Conservation (phyloP, 2,113 vertebrate genomes). For the Oenanthe oenanthe region DNA sequence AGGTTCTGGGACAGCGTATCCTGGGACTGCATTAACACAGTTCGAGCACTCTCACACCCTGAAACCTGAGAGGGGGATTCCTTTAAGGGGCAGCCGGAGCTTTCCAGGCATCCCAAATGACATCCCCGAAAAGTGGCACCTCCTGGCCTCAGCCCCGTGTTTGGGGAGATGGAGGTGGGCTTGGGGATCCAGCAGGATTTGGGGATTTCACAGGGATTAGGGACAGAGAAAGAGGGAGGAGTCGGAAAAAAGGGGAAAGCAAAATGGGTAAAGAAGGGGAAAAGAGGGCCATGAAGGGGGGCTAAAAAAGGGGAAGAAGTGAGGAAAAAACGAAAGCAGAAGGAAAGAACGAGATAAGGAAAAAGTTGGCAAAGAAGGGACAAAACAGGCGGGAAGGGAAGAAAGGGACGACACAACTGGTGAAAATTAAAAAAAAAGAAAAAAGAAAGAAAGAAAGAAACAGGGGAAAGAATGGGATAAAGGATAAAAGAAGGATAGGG, state of each 20-base stretch:
- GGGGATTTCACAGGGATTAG: neutral
- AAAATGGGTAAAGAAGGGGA: neutral
- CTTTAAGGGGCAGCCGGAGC: neutral
- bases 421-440: too few species aligned
- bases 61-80: neutral
- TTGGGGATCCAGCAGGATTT: too few species aligned
- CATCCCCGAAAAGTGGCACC: neutral
- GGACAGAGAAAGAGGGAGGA: neutral
- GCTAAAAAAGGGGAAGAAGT: too few species aligned
- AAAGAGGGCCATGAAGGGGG: neutral
- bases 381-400: neutral
- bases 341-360: neutral
- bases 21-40: neutral
- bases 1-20: rapidly evolving
- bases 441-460: neutral
- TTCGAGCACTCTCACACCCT: rapidly evolving
- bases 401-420: neutral
- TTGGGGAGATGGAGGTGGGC: neutral
- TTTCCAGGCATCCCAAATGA: neutral
- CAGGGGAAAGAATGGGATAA: neutral
- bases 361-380: neutral
- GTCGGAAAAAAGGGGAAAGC: neutral
- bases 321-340: neutral
- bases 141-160: rapidly evolving
- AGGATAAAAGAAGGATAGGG: neutral